These are phyloP conservation scores for Phragmatobia fuliginosa DNA, from an alignment of 2,888 invertebrate genomes.

Conservation along the genomic window DNA sequence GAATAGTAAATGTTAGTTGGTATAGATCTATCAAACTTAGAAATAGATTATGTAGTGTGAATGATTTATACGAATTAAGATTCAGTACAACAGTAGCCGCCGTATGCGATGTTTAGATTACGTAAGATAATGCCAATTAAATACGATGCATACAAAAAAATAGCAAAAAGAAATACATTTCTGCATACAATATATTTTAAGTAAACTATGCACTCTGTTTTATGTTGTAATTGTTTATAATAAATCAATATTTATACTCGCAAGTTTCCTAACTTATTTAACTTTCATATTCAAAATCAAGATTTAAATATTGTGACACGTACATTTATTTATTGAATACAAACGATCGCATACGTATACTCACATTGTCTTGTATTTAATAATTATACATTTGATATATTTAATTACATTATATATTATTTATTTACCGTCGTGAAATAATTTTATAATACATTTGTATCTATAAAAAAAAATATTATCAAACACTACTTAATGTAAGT, in stretches of 20 bases:
- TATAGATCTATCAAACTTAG: neutral
- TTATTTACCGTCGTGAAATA: neutral
- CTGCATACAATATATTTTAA: neutral
- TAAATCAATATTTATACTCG: neutral
- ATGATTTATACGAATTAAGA: neutral
- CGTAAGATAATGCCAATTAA: neutral
- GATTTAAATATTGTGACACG: neutral
- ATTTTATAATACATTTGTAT: slow-evolving; percentile 26
- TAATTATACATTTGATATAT: too few species aligned
- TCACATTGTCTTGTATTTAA: neutral
- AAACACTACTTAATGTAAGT: slow-evolving; percentile 69
- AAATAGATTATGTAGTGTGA: neutral
- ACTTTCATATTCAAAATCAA: neutral
- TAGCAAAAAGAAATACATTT: neutral
- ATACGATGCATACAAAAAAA: too few species aligned
- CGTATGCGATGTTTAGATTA: slow-evolving; percentile 6
- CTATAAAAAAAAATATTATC: slow-evolving; percentile 35
- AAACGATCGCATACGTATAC: neutral
- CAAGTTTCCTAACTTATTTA: neutral
- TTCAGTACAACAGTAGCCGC: neutral
- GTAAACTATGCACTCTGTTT: neutral
- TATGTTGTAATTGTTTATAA: neutral
- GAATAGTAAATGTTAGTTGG: neutral
- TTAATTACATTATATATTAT: neutral
- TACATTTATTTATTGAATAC: neutral